Base-by-base conservation (phyloP, 2,888 invertebrate species). In the Linyphia triangularis region DNA sequence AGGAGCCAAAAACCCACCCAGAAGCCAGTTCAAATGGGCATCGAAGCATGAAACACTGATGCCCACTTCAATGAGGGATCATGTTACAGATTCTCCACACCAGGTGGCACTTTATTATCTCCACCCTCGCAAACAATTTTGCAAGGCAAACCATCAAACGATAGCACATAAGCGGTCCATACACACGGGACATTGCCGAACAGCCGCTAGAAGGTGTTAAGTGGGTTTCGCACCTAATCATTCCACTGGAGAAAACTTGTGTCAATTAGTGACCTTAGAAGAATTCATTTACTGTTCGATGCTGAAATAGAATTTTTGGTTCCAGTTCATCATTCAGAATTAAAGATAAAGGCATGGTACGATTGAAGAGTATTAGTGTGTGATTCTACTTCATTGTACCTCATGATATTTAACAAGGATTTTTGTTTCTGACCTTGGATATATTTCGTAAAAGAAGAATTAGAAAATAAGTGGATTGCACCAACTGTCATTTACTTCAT, bases 81-180 rank as follows among this genome's bases (percentile, higher is more conserved):
- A 28, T 28, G 43, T 43, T 65, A 51, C 63, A 51, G 24, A 57
- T 65, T 26, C 33, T 63, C 79, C 51, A n/a, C 79, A 79, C 85
- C 63, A 85, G 85, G 79, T 72, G 85, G 85, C 85, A 65, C 79
- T 85, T 85, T 79, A 79, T 78, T 85, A 85, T 65, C 73, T 78
- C 70, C 70, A 61, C 78, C 78, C 51, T 26, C 22, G 22, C 30
- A 61, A 13, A 22, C n/a, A 51, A 33, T 57, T 70, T 77, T 72
- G 61, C 43, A 69, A 57, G 30, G 69, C 85, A 33, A 22, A 40
- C 69, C 43, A 61, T 37, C 67, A 19, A 28, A 40, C 24, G 24
- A 30, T 24, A 37, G 37, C 78, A 78, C 77, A 61, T 43, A 70
- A 69, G 67, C 33, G 28, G 26, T 6, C 81, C 33, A 67, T 59